These are phyloP conservation scores for Australoheros facetus DNA, from an alignment of 2,797 vertebrate species.

Conservation along the genomic window DNA sequence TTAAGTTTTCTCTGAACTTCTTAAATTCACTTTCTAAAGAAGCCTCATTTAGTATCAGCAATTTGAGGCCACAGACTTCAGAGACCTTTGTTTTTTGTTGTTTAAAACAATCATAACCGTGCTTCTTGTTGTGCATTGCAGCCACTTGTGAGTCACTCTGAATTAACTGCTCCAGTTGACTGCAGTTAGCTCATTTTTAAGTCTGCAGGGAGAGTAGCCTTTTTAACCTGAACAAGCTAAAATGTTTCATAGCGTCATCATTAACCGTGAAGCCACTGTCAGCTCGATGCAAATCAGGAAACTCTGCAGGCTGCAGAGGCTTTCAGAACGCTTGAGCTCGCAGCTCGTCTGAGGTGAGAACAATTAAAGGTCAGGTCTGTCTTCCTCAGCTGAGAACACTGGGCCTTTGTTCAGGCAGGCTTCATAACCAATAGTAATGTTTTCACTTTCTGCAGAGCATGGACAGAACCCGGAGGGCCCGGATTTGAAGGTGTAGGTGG, in stretches of 20 bases:
- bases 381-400: conserved; percentile 47
- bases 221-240: neutral
- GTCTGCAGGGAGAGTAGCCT: neutral
- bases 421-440: conserved; percentile 57
- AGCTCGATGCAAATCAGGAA: conserved; percentile 11
- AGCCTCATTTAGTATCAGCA: neutral
- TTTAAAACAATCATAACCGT: neutral
- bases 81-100: neutral
- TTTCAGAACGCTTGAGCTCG: conserved; percentile 3
- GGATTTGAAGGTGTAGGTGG: conserved; percentile 47
- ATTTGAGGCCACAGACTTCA: no score
- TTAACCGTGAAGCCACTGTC: neutral
- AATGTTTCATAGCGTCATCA: neutral
- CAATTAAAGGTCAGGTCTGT: conserved; percentile 45
- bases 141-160: no score
- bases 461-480: conserved; percentile 12
- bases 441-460: conserved; percentile 43
- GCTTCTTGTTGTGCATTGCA: neutral
- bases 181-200: neutral
- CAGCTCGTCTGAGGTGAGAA: conserved; percentile 32
- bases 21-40: neutral
- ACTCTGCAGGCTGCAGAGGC: neutral
- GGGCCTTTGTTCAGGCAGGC: conserved; percentile 58
- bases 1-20: neutral
- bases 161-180: neutral